Evolutionary conservation across 23 tunicate genomes (phyloP), one percentile per base, ranked within the genome.

Genomic region (Halocynthia aurantium): DNA sequence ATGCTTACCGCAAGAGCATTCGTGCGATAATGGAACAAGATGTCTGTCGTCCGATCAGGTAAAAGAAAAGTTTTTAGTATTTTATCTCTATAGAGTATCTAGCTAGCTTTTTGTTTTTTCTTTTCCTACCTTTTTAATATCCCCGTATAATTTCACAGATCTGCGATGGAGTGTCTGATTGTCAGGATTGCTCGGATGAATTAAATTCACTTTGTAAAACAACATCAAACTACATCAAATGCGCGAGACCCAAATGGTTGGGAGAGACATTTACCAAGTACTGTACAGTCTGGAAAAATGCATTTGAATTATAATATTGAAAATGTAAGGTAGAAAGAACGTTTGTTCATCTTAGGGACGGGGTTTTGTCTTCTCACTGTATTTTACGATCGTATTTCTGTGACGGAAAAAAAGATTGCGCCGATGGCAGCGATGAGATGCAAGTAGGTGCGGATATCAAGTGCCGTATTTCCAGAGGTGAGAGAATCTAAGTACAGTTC

Each of bases 171-270:
- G 52, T 84, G 22, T 55, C 60, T 8, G 83, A 84, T 71, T 84
- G 88, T 50, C 50, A n/a, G 5, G 88, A 84, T 52, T 84, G 88
- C 40, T 66, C 77, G 40, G 88, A 84, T 52, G 87, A 83, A 69
- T 67, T 61, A 49, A 61, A 84, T 44, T 6, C 78, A 31, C 21
- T 19, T 10, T 18, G 10, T 13, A 9, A 70, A 7, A 22, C 51
- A 8, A 61, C 53, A 10, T 19, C 70, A 9, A 52, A 75, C 51
- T 84, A 57, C 63, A 70, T 84, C 52, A 8, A 10, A 2, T 84
- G 88, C 71, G 10, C 15, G 31, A 15, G 31, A 0, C 5, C 49
- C 31, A 1, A 20, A 2, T 40, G 19, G 18, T 49, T 65, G 1
- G 70, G 70, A 10, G 70, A 65, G 22, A 15, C 9, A 15, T 65